Evolutionary conservation across 2,797 vertebrate genomes (phyloP).

Genomic region (Bufotes viridis): DNA sequence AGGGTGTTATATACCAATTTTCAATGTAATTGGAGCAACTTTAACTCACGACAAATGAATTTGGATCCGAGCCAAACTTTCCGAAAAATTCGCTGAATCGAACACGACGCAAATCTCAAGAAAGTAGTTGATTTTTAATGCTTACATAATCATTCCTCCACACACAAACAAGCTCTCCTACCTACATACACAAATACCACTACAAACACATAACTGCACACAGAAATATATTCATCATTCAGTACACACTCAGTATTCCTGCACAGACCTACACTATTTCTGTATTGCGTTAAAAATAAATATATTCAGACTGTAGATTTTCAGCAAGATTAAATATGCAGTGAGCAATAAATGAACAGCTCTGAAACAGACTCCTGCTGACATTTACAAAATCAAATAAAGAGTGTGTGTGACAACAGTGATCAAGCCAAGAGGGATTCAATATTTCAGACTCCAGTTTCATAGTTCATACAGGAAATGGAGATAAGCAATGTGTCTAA

Average conservation of each 20-base stretch:
- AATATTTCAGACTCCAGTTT: constrained; percentile 7
- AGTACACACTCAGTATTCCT: not conserved
- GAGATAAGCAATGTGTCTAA: not conserved
- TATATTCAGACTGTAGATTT: constrained; percentile 48
- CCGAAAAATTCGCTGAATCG: too few species aligned
- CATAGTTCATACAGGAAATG: not conserved
- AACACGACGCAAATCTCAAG: too few species aligned
- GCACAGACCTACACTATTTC: constrained; percentile 21
- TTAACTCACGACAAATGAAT: too few species aligned
- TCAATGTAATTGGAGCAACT: too few species aligned
- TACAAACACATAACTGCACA: not conserved
- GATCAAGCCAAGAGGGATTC: constrained; percentile 20
- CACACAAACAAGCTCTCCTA: not conserved
- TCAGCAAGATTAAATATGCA: constrained; percentile 53
- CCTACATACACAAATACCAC: not conserved
- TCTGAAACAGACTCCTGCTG: constrained; percentile 35
- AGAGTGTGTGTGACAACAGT: constrained; percentile 44
- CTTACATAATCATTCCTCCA: too few species aligned
- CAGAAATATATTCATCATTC: not conserved
- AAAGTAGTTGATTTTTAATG: too few species aligned
- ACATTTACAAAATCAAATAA: constrained; percentile 37
- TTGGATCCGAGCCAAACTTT: too few species aligned
- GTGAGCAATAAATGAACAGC: constrained; percentile 45
- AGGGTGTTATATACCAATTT: too few species aligned
- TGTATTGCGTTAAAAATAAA: constrained; percentile 26